Conservation (phyloP, 2,888 invertebrate genomes). For the Corbicula japonica region DNA sequence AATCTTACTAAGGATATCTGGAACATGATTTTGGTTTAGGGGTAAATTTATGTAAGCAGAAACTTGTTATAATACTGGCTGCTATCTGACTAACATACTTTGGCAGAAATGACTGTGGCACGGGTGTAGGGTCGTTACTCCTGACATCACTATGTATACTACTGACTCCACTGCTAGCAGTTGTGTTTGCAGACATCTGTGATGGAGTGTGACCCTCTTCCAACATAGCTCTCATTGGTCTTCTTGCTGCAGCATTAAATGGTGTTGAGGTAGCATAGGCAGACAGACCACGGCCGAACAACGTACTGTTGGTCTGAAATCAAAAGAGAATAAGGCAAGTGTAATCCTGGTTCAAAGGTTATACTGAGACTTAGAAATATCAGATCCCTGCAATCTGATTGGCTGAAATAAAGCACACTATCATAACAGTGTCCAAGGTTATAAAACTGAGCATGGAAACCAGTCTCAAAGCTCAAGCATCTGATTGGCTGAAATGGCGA, state of each 20-base stretch:
- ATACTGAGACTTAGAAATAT: neutral
- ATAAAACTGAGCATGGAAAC: too few relatives aligned
- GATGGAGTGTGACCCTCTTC: constrained; percentile 42
- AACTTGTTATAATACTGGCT: too few relatives aligned
- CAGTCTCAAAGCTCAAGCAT: too few relatives aligned
- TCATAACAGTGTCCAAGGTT: too few relatives aligned
- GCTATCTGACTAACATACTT: too few relatives aligned
- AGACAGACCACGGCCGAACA: constrained; percentile 74
- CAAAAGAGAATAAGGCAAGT: neutral
- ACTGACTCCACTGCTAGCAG: constrained; percentile 83
- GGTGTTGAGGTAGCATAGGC: constrained; percentile 81
- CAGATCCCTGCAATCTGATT: neutral
- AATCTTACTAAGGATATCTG: too few relatives aligned
- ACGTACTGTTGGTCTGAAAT: constrained; percentile 58
- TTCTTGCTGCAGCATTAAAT: constrained; percentile 60
- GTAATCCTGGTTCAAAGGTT: neutral
- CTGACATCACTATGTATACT: constrained; percentile 79
- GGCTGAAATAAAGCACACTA: too few relatives aligned
- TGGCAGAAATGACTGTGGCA: constrained; percentile 81
- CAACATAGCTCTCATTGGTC: constrained; percentile 21
- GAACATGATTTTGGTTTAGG: too few relatives aligned
- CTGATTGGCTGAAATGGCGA: too few relatives aligned
- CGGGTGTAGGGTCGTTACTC: constrained; percentile 76
- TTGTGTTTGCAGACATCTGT: constrained; percentile 47
- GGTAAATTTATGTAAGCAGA: too few relatives aligned